phyloP scores from a whole-genome alignment of 2,113 vertebrate genomes.

The Connochaetes taurinus region DNA sequence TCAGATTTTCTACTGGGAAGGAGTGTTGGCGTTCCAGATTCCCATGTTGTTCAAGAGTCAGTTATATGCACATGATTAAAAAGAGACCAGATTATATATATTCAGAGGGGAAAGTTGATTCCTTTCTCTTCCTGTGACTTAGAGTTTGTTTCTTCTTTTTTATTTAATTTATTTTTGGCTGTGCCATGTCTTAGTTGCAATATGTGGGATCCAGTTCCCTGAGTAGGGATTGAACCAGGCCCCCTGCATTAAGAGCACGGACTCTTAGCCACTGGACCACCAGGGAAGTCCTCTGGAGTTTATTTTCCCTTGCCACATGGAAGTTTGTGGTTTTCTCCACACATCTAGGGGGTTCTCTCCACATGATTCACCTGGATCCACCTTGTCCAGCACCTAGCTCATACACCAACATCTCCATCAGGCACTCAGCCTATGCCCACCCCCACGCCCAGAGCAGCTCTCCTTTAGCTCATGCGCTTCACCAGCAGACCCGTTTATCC shows the following conservation, averaged over 20 bases:
- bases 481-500: neutral
- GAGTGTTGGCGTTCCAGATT: neutral
- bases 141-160: neutral
- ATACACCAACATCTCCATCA: neutral
- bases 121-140: neutral
- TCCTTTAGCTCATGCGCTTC: neutral
- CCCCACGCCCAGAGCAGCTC: accelerated
- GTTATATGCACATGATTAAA: neutral
- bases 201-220: neutral
- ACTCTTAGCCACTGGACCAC: neutral
- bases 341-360: neutral
- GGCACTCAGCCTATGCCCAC: neutral
- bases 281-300: neutral
- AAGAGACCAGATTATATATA: neutral
- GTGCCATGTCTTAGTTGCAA: neutral
- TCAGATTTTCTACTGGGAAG: neutral
- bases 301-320: neutral
- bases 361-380: neutral
- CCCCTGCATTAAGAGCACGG: neutral
- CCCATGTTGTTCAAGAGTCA: neutral
- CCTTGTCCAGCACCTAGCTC: accelerated
- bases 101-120: neutral
- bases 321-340: neutral
- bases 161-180: neutral
- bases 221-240: neutral